Evolutionary conservation across 2,113 vertebrate species (phyloP), one percentile per base, ranked within the genome.

Genomic region (Glaucomys volans): DNA sequence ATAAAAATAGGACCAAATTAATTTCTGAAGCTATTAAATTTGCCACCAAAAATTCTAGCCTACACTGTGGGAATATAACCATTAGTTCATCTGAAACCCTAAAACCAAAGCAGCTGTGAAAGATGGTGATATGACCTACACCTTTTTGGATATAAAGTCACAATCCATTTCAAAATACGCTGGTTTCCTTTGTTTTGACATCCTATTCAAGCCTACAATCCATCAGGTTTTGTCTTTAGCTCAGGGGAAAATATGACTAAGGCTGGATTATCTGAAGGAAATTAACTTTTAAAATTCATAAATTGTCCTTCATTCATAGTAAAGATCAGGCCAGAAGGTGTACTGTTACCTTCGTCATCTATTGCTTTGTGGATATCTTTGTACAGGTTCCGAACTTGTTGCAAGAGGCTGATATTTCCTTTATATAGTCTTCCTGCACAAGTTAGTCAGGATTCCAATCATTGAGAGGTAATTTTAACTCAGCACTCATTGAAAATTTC

Each of bases 1-100:
- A 12, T 75, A 95, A 95, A 84, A 87, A 92, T 2, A 90, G 71
- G 57, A 81, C 74, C 16, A 76, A 92, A 76, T 96, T 83, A 94
- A 74, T 91, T 97, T 90, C 52, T 94, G 52, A 91, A 89, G 62
- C n/a, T 86, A 16, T 59, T 72, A 76, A 64, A 69, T 77, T 64
- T 54, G 26, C 8, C n/a, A 84, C 62, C 17, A 32, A 28, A 76
- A 52, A 54, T n/a, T 94, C 52, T 76, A 37, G 89, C 86, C 74
- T 52, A 84, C 12, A 47, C 22, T 76, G 17, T 7, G 52, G 76
- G 42, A 88, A 76, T 59, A 67, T 44, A 90, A 59, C 47, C 10
- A 12, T 83, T 72, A 54, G 8, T 77, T 95, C 44, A 72, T 77
- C 47, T 62, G 87, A 97, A 93, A 76, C 22, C 86, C 42, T 64